Conservation (phyloP, 2,113 vertebrate genomes). For the Pseudorhombus dupliciocellatus region DNA sequence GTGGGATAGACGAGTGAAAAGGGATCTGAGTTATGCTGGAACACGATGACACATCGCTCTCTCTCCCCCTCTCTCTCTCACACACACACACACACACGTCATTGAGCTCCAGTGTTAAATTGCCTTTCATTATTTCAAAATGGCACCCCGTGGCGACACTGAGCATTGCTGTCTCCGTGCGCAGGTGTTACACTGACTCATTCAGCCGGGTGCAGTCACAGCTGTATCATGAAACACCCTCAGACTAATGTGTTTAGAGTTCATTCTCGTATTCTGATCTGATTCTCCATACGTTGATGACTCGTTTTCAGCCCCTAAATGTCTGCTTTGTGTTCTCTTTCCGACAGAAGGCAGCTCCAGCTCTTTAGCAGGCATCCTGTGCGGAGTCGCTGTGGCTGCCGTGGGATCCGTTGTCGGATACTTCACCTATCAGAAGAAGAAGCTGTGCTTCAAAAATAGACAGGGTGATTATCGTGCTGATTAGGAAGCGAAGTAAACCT, state of each 20-base stretch:
- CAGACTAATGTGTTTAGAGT: not conserved
- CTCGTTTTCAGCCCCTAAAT: not conserved
- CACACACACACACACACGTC: conserved; percentile 4
- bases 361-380: conserved; percentile 83
- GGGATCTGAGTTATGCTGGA: conserved; percentile 18
- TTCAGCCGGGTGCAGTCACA: not conserved
- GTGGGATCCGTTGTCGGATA: conserved; percentile 84
- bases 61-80: not conserved
- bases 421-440: conserved; percentile 91
- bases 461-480: conserved; percentile 56
- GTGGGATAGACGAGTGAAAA: conserved; percentile 23
- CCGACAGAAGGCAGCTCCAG: conserved; percentile 48
- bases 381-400: conserved; percentile 78
- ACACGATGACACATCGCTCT: conserved; percentile 15
- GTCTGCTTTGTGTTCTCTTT: not conserved
- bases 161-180: not conserved
- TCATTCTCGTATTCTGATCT: not conserved
- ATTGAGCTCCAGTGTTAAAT: conserved; percentile 18
- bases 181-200: not conserved
- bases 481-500: not conserved
- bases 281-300: not conserved
- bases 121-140: conserved; percentile 28
- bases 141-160: conserved; percentile 22
- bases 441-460: conserved; percentile 88
- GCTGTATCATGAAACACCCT: not conserved